phyloP scores from a whole-genome alignment of 2,797 vertebrate genomes.

The Anomalospiza imberbis region DNA sequence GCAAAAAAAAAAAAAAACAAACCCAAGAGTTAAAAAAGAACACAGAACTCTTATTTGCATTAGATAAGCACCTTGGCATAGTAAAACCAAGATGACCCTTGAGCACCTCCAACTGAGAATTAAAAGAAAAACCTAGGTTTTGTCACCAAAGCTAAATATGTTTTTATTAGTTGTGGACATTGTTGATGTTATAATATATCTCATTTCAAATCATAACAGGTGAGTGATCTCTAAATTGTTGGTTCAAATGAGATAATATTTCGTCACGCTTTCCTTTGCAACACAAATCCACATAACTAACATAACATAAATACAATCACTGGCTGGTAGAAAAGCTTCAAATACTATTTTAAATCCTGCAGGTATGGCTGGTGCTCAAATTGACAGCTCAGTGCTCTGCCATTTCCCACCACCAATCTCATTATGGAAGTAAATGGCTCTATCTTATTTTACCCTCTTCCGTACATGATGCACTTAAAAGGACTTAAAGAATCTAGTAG shows the following conservation, averaged over 20 bases:
- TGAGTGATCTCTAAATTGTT: slow-evolving; percentile 32
- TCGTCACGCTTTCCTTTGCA: neutral
- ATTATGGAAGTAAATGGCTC: slow-evolving; percentile 28
- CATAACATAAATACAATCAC: slow-evolving; percentile 33
- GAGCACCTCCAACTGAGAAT: neutral
- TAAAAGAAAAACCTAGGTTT: neutral
- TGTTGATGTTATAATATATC: neutral
- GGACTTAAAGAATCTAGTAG: slow-evolving; percentile 55
- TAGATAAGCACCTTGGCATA: neutral
- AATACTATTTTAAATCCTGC: slow-evolving; percentile 50
- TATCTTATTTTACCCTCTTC: slow-evolving; percentile 28
- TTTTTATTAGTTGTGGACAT: neutral
- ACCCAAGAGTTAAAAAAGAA: neutral
- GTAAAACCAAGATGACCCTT: neutral
- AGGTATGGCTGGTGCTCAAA: slow-evolving; percentile 33
- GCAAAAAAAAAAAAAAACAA: neutral
- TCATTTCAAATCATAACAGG: slow-evolving; percentile 39
- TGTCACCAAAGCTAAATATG: neutral
- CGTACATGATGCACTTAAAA: slow-evolving; percentile 49
- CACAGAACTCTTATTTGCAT: neutral
- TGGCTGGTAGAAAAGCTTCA: slow-evolving; percentile 35
- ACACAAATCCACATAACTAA: slow-evolving; percentile 42
- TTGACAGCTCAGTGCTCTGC: slow-evolving; percentile 51
- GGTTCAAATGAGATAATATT: slow-evolving; percentile 21
- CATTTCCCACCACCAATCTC: slow-evolving; percentile 51